Evolutionary conservation across 2,888 invertebrate genomes (phyloP), one percentile per base, ranked within the genome.

Genomic region (Xestia xanthographa): DNA sequence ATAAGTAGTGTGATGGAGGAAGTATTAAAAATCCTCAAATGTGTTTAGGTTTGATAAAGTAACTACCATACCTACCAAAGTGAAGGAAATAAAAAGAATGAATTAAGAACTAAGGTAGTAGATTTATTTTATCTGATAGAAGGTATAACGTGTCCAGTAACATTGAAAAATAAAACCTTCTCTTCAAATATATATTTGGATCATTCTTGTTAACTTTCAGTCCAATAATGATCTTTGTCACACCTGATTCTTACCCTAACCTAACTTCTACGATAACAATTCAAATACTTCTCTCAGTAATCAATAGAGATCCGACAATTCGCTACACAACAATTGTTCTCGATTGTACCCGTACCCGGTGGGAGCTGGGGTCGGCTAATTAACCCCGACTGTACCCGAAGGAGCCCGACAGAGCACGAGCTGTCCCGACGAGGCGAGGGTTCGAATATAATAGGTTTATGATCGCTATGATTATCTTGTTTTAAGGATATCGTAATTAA

Each of bases 341-440:
- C 68, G 71, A 70, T 34, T 58, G 81, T 72, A 82, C 65, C 53
- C 62, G 63, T 58, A 71, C 65, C 85, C 70, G 69, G 79, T 70
- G 87, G 82, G 85, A 77, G 68, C 67, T 43, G 66, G 83, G 86
- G 85, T 80, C 85, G 86, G 79, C 91, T 93, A 92, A 93, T 93
- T 93, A 93, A 93, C 93, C 92, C 92, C 87, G 89, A 87, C 88
- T 86, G 85, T 90, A 88, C 90, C 86, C 82, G 77, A 68, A 74
- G 66, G 58, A 63, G 29, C 58, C 60, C 82, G 71, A 58, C 14
- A 6, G 41, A 34, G 9, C 43, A 45, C 80, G 74, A 79, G 26
- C 26, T 26, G 58, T 4, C 58, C 68, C 75, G 66, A 73, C 12
- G 65, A 83, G n/a, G n/a, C n/a, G n/a, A 34, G 74, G 80, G 83